Evolutionary conservation across 2,797 vertebrate species (phyloP), one percentile per base, ranked within the genome.

Genomic region (Nannoperca obscura): DNA sequence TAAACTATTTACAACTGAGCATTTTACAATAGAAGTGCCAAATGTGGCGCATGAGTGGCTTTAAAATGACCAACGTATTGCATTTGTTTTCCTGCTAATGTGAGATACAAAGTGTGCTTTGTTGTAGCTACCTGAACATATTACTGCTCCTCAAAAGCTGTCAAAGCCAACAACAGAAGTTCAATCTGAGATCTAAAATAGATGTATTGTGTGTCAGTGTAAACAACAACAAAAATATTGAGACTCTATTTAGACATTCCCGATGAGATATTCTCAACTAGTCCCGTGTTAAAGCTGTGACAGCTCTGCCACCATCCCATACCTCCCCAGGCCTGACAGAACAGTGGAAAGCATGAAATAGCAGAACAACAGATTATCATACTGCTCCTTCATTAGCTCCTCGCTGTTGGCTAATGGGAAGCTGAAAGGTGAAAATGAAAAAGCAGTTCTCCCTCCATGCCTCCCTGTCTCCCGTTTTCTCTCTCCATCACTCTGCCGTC

Each of bases 401-500:
- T 91, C 15, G 84, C 86, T 86, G 86, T 76, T 68, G 80, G 84
- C 86, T 92, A 90, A 91, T 86, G 83, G 83, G 71, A 86, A 86
- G 74, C 87, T 89, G 86, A 93, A 89, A 92, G 91, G 86, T 89
- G 89, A 86, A 88, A 90, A 89, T 85, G 88, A 89, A 91, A 89
- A 89, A 83, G 78, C 14, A 65, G 54, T 76, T 86, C 90, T 86
- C 83, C 67, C 80, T 89, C 77, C 81, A 40, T 71, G 83, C 63
- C 77, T 86, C 53, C 65, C 84, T 42, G 71, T 82, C 80, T 86
- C 80, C 73, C 70, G 36, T 74, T 84, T 84, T 53, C 88, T 89
- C 78, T 66, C 82, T 85, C 86, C 82, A 58, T 90, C 88, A 76
- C 78, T 87, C 62, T 20, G 66, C 77, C 72, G 84, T 65, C 88